Evolutionary conservation across 2,888 invertebrate genomes (phyloP), one percentile per base, ranked within the genome.

Genomic region (Brachypalpus laphriformis): DNA sequence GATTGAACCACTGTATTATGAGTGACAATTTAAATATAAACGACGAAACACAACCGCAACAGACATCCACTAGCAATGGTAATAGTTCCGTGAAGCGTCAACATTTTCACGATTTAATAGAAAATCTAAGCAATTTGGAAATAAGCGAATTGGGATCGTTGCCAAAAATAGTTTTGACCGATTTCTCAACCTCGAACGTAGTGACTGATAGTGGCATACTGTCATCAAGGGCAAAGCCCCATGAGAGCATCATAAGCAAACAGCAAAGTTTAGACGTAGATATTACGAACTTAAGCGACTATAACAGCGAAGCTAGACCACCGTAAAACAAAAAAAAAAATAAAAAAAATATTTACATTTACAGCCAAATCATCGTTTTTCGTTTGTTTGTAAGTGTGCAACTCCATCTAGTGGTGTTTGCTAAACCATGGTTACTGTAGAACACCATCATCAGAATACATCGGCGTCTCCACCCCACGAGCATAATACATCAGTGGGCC

Each of bases 111-210:
- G 89, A 89, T 70, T 87, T 91, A 54, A 90, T 91, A 70, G 90
- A 90, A 75, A 90, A 91, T 65, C 54, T 89, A 25, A 87, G 72
- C 49, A 87, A 88, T 75, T 86, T 91, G 70, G 89, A 89, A 68
- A 82, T 91, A 74, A 88, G 87, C 65, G 89, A 90, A 71, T 75
- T 85, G 31, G 82, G 68, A 22, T 76, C 75, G 57, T 87, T 91
- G 76, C 92, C 92, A 57, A 90, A 89, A 87, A 91, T 92, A 11
- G 90, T 91, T 37, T 87, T 91, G 59, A 91, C 91, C 31, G 91
- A 92, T 86, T 92, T 89, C 56, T 90, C 88, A 65, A 82, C 87
- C 37, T 20, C 59, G 16, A 68, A 37, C 8, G 14, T 9, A 61
- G 65, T 87, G 80, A 86, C 83, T 86, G 82, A 71, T 34, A 54